phyloP scores from a whole-genome alignment of 2,113 vertebrate species.

The Zapus hudsonius region DNA sequence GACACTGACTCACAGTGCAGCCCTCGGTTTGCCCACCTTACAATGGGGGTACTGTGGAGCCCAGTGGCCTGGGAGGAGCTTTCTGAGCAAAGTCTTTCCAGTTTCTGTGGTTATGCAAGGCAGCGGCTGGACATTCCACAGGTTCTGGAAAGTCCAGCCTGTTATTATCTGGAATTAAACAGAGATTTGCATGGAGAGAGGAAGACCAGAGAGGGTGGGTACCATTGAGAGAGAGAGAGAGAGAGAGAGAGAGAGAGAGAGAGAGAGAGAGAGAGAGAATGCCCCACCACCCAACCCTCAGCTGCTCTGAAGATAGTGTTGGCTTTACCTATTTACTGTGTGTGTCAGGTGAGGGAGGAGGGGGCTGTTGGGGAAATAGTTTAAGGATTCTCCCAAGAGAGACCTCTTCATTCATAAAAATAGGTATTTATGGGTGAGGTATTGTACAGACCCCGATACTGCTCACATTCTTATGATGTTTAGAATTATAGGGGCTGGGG shows the following conservation, averaged over 20 bases:
- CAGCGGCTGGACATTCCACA: constrained; percentile 42
- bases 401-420: not conserved
- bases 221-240: not conserved
- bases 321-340: not conserved
- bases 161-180: constrained; percentile 38
- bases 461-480: not conserved
- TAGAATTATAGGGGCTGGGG: not conserved
- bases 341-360: not conserved
- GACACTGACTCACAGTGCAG: not conserved
- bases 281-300: not conserved
- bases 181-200: constrained; percentile 63
- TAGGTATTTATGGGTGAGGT: not conserved
- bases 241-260: not conserved
- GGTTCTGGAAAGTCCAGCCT: constrained; percentile 54
- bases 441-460: not conserved
- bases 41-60: not conserved
- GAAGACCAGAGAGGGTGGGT: not conserved
- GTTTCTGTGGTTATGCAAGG: constrained; percentile 67
- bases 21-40: constrained; percentile 5
- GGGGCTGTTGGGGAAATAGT: not conserved
- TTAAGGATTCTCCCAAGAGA: not conserved
- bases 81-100: not conserved
- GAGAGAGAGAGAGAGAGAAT: not conserved
- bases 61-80: not conserved
- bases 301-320: constrained; percentile 40